A percentile compares a stretch with the other conserved stretches of the same genome.
Conservation (phyloP, 2,797 vertebrate genomes). For the Notoglanidium macrostoma region DNA sequence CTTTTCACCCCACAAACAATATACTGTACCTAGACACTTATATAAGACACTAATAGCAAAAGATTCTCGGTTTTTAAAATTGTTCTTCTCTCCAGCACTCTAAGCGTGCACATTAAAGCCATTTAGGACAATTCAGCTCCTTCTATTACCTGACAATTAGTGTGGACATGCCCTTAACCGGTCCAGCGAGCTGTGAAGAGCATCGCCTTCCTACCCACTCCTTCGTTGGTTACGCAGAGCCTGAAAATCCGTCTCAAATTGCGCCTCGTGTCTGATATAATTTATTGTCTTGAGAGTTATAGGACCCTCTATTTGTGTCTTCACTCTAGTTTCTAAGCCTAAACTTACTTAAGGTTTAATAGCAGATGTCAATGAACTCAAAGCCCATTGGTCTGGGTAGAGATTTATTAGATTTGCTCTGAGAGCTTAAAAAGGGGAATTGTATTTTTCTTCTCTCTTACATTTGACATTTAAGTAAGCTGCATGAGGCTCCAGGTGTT, state of each 20-base stretch:
- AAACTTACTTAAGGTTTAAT: neutral
- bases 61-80: neutral
- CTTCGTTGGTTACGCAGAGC: conserved; percentile 30
- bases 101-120: conserved; percentile 27
- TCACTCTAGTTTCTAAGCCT: neutral
- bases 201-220: conserved; percentile 36
- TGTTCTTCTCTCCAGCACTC: conserved; percentile 3
- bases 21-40: neutral
- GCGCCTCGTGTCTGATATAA: neutral
- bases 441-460: neutral
- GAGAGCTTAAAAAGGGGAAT: neutral
- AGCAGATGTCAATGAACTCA: neutral
- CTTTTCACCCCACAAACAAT: neutral
- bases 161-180: conserved; percentile 55
- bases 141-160: conserved; percentile 50
- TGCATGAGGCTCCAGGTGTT: neutral
- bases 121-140: conserved; percentile 43
- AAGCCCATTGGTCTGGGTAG: neutral
- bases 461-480: neutral
- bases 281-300: neutral
- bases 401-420: conserved; percentile 23
- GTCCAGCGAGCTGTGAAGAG: conserved; percentile 58
- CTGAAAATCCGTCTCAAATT: conserved; percentile 13
- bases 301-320: neutral
- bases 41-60: neutral